Conservation (phyloP, 2,888 invertebrate genomes). For the Hybos culiciformis region DNA sequence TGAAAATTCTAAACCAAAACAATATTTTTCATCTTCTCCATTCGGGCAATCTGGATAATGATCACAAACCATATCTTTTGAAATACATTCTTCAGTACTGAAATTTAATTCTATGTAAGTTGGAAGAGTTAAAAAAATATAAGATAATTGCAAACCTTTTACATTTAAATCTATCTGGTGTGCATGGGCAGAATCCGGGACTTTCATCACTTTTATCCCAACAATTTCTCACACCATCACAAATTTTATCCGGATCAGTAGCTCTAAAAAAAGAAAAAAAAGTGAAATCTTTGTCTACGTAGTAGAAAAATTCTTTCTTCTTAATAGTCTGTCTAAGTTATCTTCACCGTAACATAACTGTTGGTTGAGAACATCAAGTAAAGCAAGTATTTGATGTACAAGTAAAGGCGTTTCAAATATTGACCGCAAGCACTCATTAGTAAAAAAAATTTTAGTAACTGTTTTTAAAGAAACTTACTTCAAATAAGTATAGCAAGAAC, state of each 20-base stretch:
- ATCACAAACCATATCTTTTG: constrained; percentile 64
- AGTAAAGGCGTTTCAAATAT: too few species aligned
- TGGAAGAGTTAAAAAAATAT: background rate
- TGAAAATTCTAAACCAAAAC: constrained; percentile 40
- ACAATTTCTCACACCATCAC: constrained; percentile 66
- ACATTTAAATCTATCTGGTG: constrained; percentile 38
- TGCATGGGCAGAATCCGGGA: constrained; percentile 49
- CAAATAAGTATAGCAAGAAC: constrained; percentile 52
- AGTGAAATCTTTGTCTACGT: too few species aligned
- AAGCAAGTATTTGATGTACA: too few species aligned
- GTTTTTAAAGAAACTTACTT: too few species aligned
- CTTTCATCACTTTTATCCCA: constrained; percentile 64
- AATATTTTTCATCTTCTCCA: constrained; percentile 57
- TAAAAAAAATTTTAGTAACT: too few species aligned
- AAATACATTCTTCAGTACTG: constrained; percentile 45
- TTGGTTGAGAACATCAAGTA: too few species aligned
- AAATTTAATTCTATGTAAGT: background rate
- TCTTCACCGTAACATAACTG: background rate
- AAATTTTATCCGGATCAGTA: constrained; percentile 54
- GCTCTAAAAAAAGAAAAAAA: constrained; percentile 26
- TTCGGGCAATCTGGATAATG: constrained; percentile 57
- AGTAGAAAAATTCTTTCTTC: background rate
- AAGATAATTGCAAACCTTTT: constrained; percentile 31
- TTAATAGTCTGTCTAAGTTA: background rate
- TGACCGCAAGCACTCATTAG: too few species aligned